Evolutionary conservation across 37 sponge, comb jelly and placozoan genomes (phyloP).

Genomic region (Cliona cf. orientalis): DNA sequence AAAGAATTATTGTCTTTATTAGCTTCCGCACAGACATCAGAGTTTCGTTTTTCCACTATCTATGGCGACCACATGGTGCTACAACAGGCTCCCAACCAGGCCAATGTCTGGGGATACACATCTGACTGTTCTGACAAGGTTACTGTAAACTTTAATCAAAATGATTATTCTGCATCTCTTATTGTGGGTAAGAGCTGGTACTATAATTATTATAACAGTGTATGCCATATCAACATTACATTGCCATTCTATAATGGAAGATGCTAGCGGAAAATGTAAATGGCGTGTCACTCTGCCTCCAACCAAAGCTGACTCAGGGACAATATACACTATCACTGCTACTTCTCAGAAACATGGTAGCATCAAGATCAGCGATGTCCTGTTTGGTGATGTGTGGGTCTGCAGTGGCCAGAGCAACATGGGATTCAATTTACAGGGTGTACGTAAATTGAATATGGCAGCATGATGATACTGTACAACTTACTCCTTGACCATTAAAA

Average conservation of each 20-base stretch:
- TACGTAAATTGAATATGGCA: background rate
- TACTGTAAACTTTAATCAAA: slow-evolving; percentile 14
- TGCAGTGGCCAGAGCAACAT: slow-evolving; percentile 91
- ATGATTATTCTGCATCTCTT: too few relatives aligned
- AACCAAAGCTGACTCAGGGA: background rate
- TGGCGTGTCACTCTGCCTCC: slow-evolving; percentile 52
- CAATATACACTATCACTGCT: slow-evolving; percentile 38
- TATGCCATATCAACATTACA: background rate
- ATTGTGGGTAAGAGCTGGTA: too few relatives aligned
- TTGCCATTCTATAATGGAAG: background rate
- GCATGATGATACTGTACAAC: too few relatives aligned
- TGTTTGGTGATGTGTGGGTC: slow-evolving; percentile 80
- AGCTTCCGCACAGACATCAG: too few relatives aligned
- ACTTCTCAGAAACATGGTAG: slow-evolving; percentile 18
- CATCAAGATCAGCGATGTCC: slow-evolving; percentile 49
- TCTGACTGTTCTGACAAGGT: slow-evolving; percentile 18
- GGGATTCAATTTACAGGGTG: slow-evolving; percentile 48
- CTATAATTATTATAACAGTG: background rate
- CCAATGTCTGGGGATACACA: slow-evolving; percentile 52
- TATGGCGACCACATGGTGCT: slow-evolving; percentile 65
- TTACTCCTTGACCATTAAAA: too few relatives aligned
- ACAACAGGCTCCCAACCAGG: slow-evolving; percentile 40
- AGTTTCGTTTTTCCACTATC: slow-evolving; percentile 47
- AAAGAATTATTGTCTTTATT: too few relatives aligned
- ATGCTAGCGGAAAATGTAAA: background rate